A percentile compares a stretch with the other conserved stretches of the same genome.
phyloP scores from a whole-genome alignment of 2,797 vertebrate species.

The Caiman crocodilus region DNA sequence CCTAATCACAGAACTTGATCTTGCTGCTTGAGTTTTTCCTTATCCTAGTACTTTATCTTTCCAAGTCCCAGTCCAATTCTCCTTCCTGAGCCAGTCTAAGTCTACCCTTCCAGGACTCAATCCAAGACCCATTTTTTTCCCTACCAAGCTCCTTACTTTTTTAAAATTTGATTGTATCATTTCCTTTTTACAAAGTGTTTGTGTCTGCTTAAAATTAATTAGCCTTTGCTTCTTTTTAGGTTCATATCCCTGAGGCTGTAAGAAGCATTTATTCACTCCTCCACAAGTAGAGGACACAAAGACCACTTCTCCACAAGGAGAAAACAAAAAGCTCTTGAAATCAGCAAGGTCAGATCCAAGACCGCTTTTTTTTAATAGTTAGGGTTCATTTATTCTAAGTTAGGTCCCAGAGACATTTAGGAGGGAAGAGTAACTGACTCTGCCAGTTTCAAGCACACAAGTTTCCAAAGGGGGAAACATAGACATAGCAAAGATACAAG shows the following conservation, averaged over 20 bases:
- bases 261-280: background rate
- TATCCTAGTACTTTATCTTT: background rate
- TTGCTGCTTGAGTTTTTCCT: background rate
- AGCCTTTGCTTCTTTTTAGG: background rate
- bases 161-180: background rate
- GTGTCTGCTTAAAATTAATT: background rate
- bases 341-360: no score
- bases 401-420: background rate
- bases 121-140: background rate
- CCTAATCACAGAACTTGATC: background rate
- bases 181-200: background rate
- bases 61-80: background rate
- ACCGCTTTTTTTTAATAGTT: no score
- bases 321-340: no score
- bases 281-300: background rate
- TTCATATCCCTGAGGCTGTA: background rate
- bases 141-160: background rate
- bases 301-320: no score
- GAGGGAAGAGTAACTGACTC: background rate
- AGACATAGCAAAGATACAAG: background rate
- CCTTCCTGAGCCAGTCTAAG: background rate
- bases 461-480: background rate
- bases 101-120: background rate
- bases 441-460: background rate
- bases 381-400: background rate